Evolutionary conservation across 2,888 invertebrate genomes (phyloP).

Genomic region (Eugnorisma glareosa): DNA sequence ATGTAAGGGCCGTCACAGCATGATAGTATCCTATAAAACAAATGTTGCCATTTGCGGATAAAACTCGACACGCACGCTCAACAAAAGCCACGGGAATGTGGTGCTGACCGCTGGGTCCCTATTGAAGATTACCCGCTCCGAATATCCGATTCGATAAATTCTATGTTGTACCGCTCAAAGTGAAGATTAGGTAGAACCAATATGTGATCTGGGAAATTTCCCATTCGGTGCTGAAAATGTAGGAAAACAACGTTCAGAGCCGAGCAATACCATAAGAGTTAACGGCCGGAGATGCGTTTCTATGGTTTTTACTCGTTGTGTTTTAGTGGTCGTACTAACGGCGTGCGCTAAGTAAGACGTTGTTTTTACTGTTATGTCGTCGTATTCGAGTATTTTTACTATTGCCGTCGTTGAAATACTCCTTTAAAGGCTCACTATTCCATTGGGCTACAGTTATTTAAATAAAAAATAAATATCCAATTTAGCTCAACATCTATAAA

Average conservation of each 20-base stretch:
- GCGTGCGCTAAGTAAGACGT: slow-evolving; percentile 49
- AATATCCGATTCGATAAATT: slow-evolving; percentile 63
- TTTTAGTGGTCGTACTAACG: slow-evolving; percentile 49
- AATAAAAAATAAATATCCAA: slow-evolving; percentile 5
- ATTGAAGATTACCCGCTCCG: slow-evolving; percentile 59
- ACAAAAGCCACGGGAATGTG: slow-evolving; percentile 65
- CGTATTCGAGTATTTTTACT: slow-evolving; percentile 48
- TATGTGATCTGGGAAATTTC: slow-evolving; percentile 61
- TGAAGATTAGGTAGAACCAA: slow-evolving; percentile 64
- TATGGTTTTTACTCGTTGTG: slow-evolving; percentile 49
- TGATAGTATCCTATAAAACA: slow-evolving; percentile 63
- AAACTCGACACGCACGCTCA: slow-evolving; percentile 62
- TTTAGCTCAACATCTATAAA: not conserved
- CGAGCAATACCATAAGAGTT: slow-evolving; percentile 58
- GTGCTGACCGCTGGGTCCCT: slow-evolving; percentile 59
- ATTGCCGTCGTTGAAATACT: slow-evolving; percentile 15
- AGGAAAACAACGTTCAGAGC: slow-evolving; percentile 51
- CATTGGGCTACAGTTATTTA: not conserved
- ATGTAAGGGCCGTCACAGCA: slow-evolving; percentile 57
- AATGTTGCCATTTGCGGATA: slow-evolving; percentile 65
- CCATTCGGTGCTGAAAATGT: slow-evolving; percentile 39
- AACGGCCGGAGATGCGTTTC: slow-evolving; percentile 57
- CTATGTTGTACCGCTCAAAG: slow-evolving; percentile 62
- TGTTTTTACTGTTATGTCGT: slow-evolving; percentile 50
- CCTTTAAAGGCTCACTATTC: slow-evolving; percentile 15